These are phyloP conservation scores for Magallana gigas DNA, from an alignment of 1,140 invertebrate genomes.

Conservation along the genomic window DNA sequence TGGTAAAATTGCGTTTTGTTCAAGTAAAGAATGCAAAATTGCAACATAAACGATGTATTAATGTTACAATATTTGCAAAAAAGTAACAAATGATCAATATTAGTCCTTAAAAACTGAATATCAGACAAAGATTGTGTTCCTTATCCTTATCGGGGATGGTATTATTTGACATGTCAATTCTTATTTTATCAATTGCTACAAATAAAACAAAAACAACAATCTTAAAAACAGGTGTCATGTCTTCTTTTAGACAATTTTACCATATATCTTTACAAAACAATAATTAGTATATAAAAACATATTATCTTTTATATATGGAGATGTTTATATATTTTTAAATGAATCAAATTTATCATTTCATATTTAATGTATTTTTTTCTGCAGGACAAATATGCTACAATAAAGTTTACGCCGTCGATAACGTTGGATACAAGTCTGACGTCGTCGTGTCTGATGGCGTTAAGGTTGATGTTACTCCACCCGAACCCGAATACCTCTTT, in stretches of 20 bases:
- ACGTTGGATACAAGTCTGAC: slow-evolving; percentile 28
- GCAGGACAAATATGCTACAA: background rate
- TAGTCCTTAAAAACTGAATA: too few relatives aligned
- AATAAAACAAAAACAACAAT: too few relatives aligned
- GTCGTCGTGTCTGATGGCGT: slow-evolving; percentile 61
- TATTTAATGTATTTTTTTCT: background rate
- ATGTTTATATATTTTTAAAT: background rate
- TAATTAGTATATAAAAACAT: background rate
- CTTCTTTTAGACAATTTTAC: background rate
- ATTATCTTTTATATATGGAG: background rate
- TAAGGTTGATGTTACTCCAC: slow-evolving; percentile 56
- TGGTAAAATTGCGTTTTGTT: background rate
- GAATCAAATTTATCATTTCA: background rate
- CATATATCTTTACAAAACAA: background rate
- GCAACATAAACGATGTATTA: too few relatives aligned
- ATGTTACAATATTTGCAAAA: too few relatives aligned
- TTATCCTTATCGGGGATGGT: too few relatives aligned
- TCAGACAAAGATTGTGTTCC: too few relatives aligned
- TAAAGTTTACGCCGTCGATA: slow-evolving; percentile 38
- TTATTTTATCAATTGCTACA: too few relatives aligned
- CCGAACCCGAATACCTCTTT: slow-evolving; percentile 26
- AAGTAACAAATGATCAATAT: too few relatives aligned
- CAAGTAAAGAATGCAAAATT: too few relatives aligned
- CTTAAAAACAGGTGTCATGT: background rate
- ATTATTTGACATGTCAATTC: too few relatives aligned